Base-by-base conservation (phyloP, 2,888 invertebrate genomes). In the Hemicrepidius hirtus region DNA sequence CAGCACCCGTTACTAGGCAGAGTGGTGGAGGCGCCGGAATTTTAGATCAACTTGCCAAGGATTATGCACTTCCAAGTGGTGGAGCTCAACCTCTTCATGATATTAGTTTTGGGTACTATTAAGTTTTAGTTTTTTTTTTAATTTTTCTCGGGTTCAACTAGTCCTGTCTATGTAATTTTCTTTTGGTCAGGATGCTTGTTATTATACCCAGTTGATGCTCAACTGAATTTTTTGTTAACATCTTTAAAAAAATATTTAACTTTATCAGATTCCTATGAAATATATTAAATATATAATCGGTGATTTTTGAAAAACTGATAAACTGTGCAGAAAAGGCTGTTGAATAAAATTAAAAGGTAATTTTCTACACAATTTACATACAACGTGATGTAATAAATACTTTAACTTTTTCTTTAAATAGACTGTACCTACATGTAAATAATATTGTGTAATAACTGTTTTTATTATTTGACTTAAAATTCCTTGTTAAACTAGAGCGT, bases 91-190 rank as follows among this genome's bases (percentile, higher is more conserved):
- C 95, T 0, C 87, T 94, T 40, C 95, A 95, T 82, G 95, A 95
- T 82, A 95, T 95, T 85, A 92, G 94, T 72, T 95, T 95, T 83
- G 94, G 95, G 81, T 93, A 93, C 84, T 94, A 92, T 85, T 94
- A 91, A 71, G 46, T 41, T 64, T 59, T 64, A 66, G 62, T 49
- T 28, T 41, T 41, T 64, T 41, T 66, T 41, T 40, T 62, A 63
- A 49, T 41, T 69, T 60, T 37, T 50, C 28, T 60, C 62, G 49
- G 50, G 71, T 62, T 59, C n/a, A 67, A 53, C 71, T 74, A 74
- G 67, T 71, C 71, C 68, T 71, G 67, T 59, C 46, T 35, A 21
- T 10, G 1, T 60, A 44, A 44, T 20, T 24, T 1, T 28, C 21
- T 24, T 35, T 62, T 49, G 44, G 6, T 44, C 59, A 67, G 49